Evolutionary conservation across 2,888 invertebrate species (phyloP).

Genomic region (Psylliodes chrysocephalus): DNA sequence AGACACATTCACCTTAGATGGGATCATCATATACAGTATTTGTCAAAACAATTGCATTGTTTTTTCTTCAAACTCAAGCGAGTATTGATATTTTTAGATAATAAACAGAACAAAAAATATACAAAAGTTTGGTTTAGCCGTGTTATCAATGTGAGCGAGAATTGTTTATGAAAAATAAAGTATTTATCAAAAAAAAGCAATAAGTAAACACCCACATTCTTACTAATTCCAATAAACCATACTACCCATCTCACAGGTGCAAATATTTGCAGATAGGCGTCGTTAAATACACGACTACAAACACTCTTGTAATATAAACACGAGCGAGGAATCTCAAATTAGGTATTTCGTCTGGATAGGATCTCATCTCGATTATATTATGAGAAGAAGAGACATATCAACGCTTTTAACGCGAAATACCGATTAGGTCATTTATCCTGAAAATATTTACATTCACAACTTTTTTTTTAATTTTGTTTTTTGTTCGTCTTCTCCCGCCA

Average conservation of each 20-base stretch:
- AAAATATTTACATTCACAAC: constrained; percentile 25
- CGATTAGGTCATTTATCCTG: constrained; percentile 30
- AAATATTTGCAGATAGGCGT: constrained; percentile 6
- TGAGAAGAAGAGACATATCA: neutral
- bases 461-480: constrained; percentile 8
- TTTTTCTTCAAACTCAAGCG: too few species aligned
- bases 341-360: constrained; percentile 9
- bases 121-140: too few species aligned
- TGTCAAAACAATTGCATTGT: too few species aligned
- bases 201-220: too few species aligned
- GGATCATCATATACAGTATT: too few species aligned
- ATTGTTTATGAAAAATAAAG: too few species aligned
- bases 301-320: constrained; percentile 20
- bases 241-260: neutral
- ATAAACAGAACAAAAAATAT: too few species aligned
- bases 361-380: constrained; percentile 16
- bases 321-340: neutral
- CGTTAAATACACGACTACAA: neutral
- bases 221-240: constrained; percentile 4
- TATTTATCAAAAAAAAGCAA: too few species aligned
- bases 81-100: too few species aligned
- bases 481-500: constrained; percentile 14
- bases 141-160: too few species aligned
- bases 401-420: constrained; percentile 23
- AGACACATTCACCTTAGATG: too few species aligned